Base-by-base conservation (phyloP, 2,797 vertebrate species). In the Spinus olivaceus region DNA sequence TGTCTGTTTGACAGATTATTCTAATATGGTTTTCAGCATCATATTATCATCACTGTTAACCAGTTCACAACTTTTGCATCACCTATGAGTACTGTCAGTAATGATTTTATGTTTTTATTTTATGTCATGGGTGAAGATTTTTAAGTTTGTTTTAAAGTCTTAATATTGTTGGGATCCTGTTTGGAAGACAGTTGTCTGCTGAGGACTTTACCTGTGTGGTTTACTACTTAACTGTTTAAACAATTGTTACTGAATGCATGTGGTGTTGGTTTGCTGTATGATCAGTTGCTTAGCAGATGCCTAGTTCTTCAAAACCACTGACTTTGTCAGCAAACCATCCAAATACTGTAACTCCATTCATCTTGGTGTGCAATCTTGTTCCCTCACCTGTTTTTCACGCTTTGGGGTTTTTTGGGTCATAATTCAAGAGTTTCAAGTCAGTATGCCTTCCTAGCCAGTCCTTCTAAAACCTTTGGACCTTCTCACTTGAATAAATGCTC, bases 281-380 rank as follows among this genome's bases (percentile, higher is more conserved):
- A 56, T 78, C 23, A 37, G 71, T 85, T 81, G 71, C 78, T 79
- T 72, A 66, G 50, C 64, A 76, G 59, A 72, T 93, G 13, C 39
- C 12, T 61, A 5, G 50, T 23, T 93, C 37, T 61, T 92, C 33
- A 71, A 67, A 90, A 67, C 30, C 24, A 30, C 33, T 64, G 56
- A 44, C 46, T 90, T 67, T 4, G 12, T 14, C 14, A 39, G 39
- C 21, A 65, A 39, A 54, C n/a, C 5, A 4, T 23, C 37, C 57
- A 44, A 87, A 32, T 67, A 14, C 25, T 37, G 9, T 56, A 86
- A 50, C 13, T 59, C 19, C 17, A 2, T 41, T 6, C 2, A 9
- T 81, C 72, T 63, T 25, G 13, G 3, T 51, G 16, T n/a, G 37
- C 14, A 9, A 0, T 50, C 21, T 54, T 9, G 78, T 67, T n/a